phyloP scores from a whole-genome alignment of 2,797 vertebrate species.

The Xiphophorus birchmanni region DNA sequence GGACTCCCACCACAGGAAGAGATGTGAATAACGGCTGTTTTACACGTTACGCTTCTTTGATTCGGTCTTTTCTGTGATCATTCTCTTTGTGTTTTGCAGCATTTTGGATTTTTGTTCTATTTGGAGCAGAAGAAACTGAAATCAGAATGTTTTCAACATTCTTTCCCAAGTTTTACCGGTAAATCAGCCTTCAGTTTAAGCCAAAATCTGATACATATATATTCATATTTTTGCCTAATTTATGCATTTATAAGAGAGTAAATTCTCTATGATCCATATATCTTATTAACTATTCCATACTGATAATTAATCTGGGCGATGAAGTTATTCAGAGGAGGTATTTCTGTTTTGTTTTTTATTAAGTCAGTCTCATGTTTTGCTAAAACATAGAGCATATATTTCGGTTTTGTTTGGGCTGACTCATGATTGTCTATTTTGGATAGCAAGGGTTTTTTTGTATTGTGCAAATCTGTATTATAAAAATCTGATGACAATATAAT shows the following conservation, averaged over 20 bases:
- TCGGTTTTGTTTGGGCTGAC: not conserved
- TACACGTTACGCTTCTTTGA: slow-evolving; percentile 12
- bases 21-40: slow-evolving; percentile 17
- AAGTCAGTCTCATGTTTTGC: slow-evolving; percentile 5
- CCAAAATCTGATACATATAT: slow-evolving; percentile 12
- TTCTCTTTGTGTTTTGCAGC: slow-evolving; percentile 3
- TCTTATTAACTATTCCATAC: slow-evolving; percentile 4
- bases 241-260: slow-evolving; percentile 20
- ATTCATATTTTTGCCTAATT: slow-evolving; percentile 17
- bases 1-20: slow-evolving; percentile 22
- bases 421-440: slow-evolving; percentile 24
- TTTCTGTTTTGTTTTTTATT: slow-evolving; percentile 25
- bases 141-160: slow-evolving; percentile 37
- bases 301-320: slow-evolving; percentile 21
- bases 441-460: slow-evolving; percentile 19
- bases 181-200: slow-evolving; percentile 46
- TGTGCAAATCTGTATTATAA: slow-evolving; percentile 44
- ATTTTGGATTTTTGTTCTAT: slow-evolving; percentile 18
- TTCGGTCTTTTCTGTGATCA: not conserved
- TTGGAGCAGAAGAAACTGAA: slow-evolving; percentile 13
- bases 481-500: slow-evolving; percentile 24
- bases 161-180: slow-evolving; percentile 15
- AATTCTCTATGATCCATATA: slow-evolving; percentile 12
- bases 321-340: slow-evolving; percentile 28
- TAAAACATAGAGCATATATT: not conserved